Base-by-base conservation (phyloP, 2,797 vertebrate genomes). In the Vultur gryphus region DNA sequence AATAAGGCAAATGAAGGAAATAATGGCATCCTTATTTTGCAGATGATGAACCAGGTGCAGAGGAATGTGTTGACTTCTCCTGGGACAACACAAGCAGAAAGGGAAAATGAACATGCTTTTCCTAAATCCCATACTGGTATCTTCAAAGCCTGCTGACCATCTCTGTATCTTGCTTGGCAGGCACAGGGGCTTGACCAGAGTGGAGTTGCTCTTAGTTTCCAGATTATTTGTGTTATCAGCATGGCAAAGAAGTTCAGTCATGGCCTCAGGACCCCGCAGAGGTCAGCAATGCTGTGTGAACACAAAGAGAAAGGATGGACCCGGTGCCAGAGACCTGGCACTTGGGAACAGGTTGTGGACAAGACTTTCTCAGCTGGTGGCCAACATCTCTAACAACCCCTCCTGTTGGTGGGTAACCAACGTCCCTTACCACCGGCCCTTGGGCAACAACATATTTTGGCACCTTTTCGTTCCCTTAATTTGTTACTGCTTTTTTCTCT, bases 401-500 rank as follows among this genome's bases (percentile, higher is more conserved):
- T 88, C 11, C 20, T 29, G 16, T 25, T 84, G n/a, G 24, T 39
- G 8, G 28, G 10, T 26, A 26, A n/a, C 28, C 33, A 28, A 6
- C 10, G 31, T n/a, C 43, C 9, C 8, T 37, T 41, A 18, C 18
- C 43, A 26, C n/a, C 61, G 48, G 20, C 19, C 24, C 49, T 43
- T 43, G 70, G 11, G 20, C 26, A 52, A n/a, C 26, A 84, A 37
- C 18, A 4, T 9, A 11, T 31, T 73, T 64, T 77, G 55, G 13
- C 37, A 55, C 10, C 25, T 55, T 89, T 58, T 77, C 4, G 58
- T 59, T 73, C 41, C 26, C 13, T n/a, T 15, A 13, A 46, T 57
- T 54, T 14, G 2, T 55, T 41, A 12, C 25, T 0, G 0, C 5
- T 7, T 48, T 80, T 49, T 70, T 13, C 31, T 65, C 1, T 77